Conservation (phyloP, 2,797 vertebrate genomes). For the Sebastes trivittatus region DNA sequence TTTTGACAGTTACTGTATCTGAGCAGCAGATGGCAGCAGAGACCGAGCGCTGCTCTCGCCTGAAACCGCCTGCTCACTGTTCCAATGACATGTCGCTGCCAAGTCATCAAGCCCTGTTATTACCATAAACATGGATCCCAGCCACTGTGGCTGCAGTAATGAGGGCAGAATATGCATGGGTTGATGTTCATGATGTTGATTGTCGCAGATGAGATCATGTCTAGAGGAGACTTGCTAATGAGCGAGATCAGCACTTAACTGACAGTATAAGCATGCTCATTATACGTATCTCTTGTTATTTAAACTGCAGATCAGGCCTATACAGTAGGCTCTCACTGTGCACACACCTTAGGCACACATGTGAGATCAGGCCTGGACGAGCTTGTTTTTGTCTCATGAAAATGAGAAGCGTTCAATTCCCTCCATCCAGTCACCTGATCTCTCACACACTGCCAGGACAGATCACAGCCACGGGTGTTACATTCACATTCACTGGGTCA, state of each 20-base stretch:
- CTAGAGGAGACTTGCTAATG: constrained; percentile 2
- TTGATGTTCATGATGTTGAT: neutral
- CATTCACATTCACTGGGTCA: constrained; percentile 42
- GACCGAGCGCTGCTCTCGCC: neutral
- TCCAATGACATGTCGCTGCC: neutral
- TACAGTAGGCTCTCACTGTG: neutral
- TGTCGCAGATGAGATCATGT: constrained; percentile 2
- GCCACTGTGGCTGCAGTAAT: constrained; percentile 8
- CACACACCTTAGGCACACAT: neutral
- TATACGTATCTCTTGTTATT: neutral
- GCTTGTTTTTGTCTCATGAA: constrained; percentile 36
- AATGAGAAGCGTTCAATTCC: constrained; percentile 48
- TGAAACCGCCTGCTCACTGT: neutral
- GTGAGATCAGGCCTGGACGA: neutral
- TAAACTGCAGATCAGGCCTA: neutral
- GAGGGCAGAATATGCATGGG: constrained; percentile 10
- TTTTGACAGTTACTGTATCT: neutral
- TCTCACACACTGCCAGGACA: constrained; percentile 8
- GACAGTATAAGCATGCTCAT: constrained; percentile 18
- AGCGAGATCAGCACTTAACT: constrained; percentile 9
- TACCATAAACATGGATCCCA: constrained; percentile 4
- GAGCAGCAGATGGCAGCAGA: constrained; percentile 77
- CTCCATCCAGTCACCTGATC: constrained; percentile 51
- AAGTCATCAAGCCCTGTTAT: constrained; percentile 11
- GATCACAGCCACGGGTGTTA: constrained; percentile 35